Percentiles rank a stretch among this genome's conserved stretches.
Evolutionary conservation across 2,113 vertebrate species (phyloP).

Genomic region (Stigmatopora nigra): DNA sequence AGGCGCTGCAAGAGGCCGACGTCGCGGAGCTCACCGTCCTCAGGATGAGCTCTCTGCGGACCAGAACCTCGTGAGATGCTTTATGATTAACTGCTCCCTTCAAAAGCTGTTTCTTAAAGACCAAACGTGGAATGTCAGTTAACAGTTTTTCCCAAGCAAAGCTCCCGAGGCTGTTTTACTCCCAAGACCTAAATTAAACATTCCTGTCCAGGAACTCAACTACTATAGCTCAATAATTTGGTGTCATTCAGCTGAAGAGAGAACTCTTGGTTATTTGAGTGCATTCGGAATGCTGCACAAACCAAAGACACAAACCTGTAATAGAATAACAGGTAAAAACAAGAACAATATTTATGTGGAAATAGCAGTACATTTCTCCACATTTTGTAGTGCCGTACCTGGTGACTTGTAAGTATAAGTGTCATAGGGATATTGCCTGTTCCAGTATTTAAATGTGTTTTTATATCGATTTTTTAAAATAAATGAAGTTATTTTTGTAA

Average conservation of each 20-base stretch:
- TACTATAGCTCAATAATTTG: neutral
- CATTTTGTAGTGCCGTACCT: neutral
- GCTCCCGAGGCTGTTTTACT: neutral
- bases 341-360: neutral
- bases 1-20: constrained; percentile 61
- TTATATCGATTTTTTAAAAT: constrained; percentile 51
- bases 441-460: constrained; percentile 18
- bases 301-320: neutral
- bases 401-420: constrained; percentile 15
- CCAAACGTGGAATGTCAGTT: neutral
- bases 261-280: neutral
- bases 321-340: neutral
- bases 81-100: constrained; percentile 46
- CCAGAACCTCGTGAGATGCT: constrained; percentile 57
- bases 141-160: neutral
- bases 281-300: neutral
- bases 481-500: constrained; percentile 56
- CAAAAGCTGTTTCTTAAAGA: neutral
- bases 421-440: constrained; percentile 8
- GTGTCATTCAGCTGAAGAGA: neutral
- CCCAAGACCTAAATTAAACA: neutral
- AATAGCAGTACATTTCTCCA: neutral
- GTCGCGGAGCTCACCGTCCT: constrained; percentile 63
- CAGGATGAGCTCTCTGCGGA: constrained; percentile 60
- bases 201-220: neutral